Conservation (phyloP, 64 coral and sea anemone genomes). For the Montipora efflorescens region DNA sequence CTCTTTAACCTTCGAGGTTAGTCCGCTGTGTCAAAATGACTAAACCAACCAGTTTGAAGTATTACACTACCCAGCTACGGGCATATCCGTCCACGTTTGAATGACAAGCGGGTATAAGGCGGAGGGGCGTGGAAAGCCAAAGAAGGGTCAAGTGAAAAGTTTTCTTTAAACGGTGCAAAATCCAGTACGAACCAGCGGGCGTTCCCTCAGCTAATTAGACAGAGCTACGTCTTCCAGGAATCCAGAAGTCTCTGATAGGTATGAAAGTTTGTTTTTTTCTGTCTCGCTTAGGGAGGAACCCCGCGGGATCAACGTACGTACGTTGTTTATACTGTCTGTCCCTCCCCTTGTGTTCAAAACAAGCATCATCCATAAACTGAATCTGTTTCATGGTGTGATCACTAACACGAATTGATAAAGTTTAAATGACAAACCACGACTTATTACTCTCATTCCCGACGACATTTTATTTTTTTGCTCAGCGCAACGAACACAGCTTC, state of each 20-base stretch:
- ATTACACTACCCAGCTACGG: neutral
- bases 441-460: neutral
- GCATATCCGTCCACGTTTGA: conserved; percentile 5
- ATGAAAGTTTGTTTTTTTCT: neutral
- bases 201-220: neutral
- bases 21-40: neutral
- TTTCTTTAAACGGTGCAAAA: neutral
- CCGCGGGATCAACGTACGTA: neutral
- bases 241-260: conserved; percentile 20
- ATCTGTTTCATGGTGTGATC: neutral
- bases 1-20: neutral
- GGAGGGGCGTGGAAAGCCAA: neutral
- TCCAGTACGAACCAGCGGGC: neutral
- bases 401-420: neutral
- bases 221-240: neutral
- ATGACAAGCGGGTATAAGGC: conserved; percentile 32
- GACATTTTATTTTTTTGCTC: too few species aligned
- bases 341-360: conserved; percentile 40
- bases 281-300: neutral
- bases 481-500: too few species aligned
- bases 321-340: neutral
- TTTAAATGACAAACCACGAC: neutral
- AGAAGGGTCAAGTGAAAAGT: conserved; percentile 8
- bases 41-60: neutral
- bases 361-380: neutral